Conservation (phyloP, 2,888 invertebrate genomes). For the Drosophila neonasuta region DNA sequence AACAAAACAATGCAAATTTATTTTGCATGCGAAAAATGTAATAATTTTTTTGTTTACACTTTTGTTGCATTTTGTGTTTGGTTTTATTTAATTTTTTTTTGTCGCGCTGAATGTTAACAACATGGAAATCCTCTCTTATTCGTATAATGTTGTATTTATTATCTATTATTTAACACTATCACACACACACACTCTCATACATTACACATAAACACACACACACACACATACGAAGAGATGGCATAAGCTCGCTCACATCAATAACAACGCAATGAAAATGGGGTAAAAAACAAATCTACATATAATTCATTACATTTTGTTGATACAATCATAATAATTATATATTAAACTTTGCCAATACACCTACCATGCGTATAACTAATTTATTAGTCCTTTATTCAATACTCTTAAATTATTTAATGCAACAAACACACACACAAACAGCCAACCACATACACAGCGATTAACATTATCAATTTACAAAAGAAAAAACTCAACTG, state of each 20-base stretch:
- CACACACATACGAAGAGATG: slow-evolving; percentile 27
- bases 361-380: slow-evolving; percentile 74
- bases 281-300: slow-evolving; percentile 29
- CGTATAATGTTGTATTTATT: slow-evolving; percentile 74
- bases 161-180: slow-evolving; percentile 57
- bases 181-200: slow-evolving; percentile 22
- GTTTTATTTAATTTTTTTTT: slow-evolving; percentile 23
- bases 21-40: slow-evolving; percentile 2
- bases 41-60: slow-evolving; percentile 4
- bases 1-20: not conserved
- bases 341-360: slow-evolving; percentile 63
- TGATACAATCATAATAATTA: slow-evolving; percentile 59
- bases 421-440: slow-evolving; percentile 37
- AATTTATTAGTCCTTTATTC: slow-evolving; percentile 74
- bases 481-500: slow-evolving; percentile 46
- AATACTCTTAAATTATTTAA: slow-evolving; percentile 80
- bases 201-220: slow-evolving; percentile 28
- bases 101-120: slow-evolving; percentile 36
- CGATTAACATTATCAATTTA: slow-evolving; percentile 43
- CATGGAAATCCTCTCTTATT: slow-evolving; percentile 64
- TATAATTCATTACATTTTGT: slow-evolving; percentile 61
- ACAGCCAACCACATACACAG: slow-evolving; percentile 3
- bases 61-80: slow-evolving; percentile 47
- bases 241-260: slow-evolving; percentile 23
- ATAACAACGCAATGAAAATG: slow-evolving; percentile 39